Percentiles rank a stretch among this genome's conserved stretches.
Conservation (phyloP, 1,140 invertebrate species). For the Diachasma alloeum region DNA sequence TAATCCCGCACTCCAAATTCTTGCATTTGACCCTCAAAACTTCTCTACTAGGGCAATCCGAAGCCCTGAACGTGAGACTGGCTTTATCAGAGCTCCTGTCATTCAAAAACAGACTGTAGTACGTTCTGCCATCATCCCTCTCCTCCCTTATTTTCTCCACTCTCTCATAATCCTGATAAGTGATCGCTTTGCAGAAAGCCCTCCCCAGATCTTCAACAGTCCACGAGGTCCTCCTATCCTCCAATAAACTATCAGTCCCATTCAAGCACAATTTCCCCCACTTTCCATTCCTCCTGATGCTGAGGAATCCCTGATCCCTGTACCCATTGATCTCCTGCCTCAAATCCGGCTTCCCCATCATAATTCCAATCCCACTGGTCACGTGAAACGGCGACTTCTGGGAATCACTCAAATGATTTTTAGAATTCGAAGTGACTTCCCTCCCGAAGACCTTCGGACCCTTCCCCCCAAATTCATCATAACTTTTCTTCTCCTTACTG, state of each 20-base stretch:
- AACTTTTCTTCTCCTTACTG: background rate
- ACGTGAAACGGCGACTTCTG: conserved; percentile 35
- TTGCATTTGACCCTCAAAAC: conserved; percentile 76
- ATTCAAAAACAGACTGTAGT: conserved; percentile 62
- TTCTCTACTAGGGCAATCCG: conserved; percentile 70
- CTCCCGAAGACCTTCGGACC: conserved; percentile 43
- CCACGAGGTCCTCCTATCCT: conserved; percentile 56
- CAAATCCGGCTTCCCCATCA: conserved; percentile 18
- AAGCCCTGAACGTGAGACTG: conserved; percentile 71
- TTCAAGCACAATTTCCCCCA: conserved; percentile 80
- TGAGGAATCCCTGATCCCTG: conserved; percentile 72
- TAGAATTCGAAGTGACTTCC: conserved; percentile 49
- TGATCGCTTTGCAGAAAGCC: conserved; percentile 80
- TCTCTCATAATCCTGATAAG: conserved; percentile 73
- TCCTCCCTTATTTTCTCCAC: conserved; percentile 63
- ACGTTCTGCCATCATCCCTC: conserved; percentile 51
- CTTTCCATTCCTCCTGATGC: conserved; percentile 76
- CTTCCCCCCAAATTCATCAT: background rate
- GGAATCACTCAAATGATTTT: conserved; percentile 33
- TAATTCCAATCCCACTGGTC: conserved; percentile 27
- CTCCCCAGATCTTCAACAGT: conserved; percentile 76
- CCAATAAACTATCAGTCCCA: conserved; percentile 40
- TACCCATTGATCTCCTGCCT: conserved; percentile 53
- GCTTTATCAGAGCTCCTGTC: conserved; percentile 62
- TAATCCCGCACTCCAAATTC: conserved; percentile 77